Evolutionary conservation across 2,888 invertebrate species (phyloP).

Genomic region (Callyntrura guangdongensis): DNA sequence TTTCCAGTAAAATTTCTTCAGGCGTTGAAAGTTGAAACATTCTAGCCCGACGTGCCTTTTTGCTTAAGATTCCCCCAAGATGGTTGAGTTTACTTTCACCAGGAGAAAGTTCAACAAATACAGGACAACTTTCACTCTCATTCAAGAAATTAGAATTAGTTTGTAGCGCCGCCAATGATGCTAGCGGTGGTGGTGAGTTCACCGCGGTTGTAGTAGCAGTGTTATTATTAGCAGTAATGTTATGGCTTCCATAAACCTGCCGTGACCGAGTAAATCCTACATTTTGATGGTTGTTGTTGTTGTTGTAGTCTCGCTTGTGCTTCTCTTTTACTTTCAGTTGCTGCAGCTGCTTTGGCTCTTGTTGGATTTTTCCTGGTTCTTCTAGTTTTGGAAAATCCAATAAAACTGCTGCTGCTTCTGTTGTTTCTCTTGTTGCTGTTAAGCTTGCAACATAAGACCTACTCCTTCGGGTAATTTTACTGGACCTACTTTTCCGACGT

Average conservation of each 20-base stretch:
- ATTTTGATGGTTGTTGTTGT: slow-evolving; percentile 66
- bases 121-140: slow-evolving; percentile 60
- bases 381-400: slow-evolving; percentile 71
- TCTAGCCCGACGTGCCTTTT: slow-evolving; percentile 75
- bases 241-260: slow-evolving; percentile 55
- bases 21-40: slow-evolving; percentile 77
- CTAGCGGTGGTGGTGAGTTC: slow-evolving; percentile 24
- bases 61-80: slow-evolving; percentile 71
- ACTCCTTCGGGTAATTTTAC: slow-evolving; percentile 71
- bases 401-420: slow-evolving; percentile 51
- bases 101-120: slow-evolving; percentile 66
- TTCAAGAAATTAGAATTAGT: slow-evolving; percentile 66
- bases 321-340: slow-evolving; percentile 6
- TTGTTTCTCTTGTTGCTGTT: slow-evolving; percentile 9
- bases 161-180: slow-evolving; percentile 4
- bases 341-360: slow-evolving; percentile 18
- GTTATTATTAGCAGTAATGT: slow-evolving; percentile 12
- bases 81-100: slow-evolving; percentile 60
- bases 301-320: slow-evolving; percentile 29
- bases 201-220: slow-evolving; percentile 9
- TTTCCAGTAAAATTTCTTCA: background rate
- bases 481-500: slow-evolving; percentile 76
- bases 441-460: slow-evolving; percentile 53
- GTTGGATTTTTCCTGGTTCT: slow-evolving; percentile 55
- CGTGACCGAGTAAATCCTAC: slow-evolving; percentile 65